Conservation (phyloP, 2,888 invertebrate genomes). For the Drosophila fulvimacula region DNA sequence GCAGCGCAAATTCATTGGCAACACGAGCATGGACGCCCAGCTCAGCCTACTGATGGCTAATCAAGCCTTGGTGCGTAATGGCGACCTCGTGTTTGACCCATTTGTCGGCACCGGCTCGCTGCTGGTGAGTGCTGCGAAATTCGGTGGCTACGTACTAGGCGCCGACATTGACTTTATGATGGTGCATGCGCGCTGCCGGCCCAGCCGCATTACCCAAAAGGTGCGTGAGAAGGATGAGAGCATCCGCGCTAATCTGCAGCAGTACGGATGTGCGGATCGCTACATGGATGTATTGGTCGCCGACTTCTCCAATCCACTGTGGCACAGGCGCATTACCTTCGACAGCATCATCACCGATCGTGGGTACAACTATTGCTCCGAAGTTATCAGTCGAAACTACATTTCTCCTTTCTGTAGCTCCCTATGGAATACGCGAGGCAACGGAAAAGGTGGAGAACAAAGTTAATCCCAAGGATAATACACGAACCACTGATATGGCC, state of each 20-base stretch:
- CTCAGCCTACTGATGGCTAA: slow-evolving; percentile 98
- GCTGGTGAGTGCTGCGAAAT: slow-evolving; percentile 94
- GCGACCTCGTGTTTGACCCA: slow-evolving; percentile 95
- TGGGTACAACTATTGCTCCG: slow-evolving; percentile 85
- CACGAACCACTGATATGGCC: slow-evolving; percentile 87
- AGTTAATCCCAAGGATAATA: slow-evolving; percentile 85
- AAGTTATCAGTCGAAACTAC: not conserved
- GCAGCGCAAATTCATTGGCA: slow-evolving; percentile 97
- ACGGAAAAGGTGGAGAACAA: slow-evolving; percentile 89
- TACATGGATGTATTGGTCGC: slow-evolving; percentile 96
- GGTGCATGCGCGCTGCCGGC: slow-evolving; percentile 94
- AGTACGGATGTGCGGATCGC: slow-evolving; percentile 91
- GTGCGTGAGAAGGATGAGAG: slow-evolving; percentile 94
- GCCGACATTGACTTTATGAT: slow-evolving; percentile 97
- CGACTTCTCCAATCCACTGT: slow-evolving; percentile 94
- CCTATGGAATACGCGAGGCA: slow-evolving; percentile 98
- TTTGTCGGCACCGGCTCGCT: slow-evolving; percentile 93
- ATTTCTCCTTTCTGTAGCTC: slow-evolving; percentile 88
- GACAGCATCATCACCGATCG: slow-evolving; percentile 99
- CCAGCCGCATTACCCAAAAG: slow-evolving; percentile 91
- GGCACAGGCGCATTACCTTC: slow-evolving; percentile 89
- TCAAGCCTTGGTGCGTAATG: slow-evolving; percentile 90
- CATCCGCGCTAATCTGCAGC: slow-evolving; percentile 93
- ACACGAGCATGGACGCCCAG: slow-evolving; percentile 99
- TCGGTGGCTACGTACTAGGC: slow-evolving; percentile 94